A percentile compares a stretch with the other conserved stretches of the same genome.
Conservation (phyloP, 1,140 invertebrate genomes). For the Limonius californicus region DNA sequence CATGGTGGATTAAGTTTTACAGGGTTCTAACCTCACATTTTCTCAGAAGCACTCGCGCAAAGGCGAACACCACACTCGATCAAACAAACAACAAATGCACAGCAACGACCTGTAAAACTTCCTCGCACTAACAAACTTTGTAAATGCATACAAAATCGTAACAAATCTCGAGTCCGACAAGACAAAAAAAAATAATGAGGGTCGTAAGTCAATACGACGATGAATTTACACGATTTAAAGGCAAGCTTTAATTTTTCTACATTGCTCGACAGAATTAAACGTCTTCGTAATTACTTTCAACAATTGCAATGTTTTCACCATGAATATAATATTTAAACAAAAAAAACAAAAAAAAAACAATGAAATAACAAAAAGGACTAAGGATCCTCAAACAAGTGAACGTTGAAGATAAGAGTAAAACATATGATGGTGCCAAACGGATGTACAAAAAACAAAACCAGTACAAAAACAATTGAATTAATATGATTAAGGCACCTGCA, state of each 20-base stretch:
- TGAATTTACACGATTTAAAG: too few relatives aligned
- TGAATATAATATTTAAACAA: not conserved
- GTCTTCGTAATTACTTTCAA: too few relatives aligned
- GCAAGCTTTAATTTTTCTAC: too few relatives aligned
- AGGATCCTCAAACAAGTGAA: not conserved
- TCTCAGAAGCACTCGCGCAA: too few relatives aligned
- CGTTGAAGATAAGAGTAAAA: too few relatives aligned
- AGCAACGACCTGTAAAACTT: not conserved
- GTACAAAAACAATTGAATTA: not conserved
- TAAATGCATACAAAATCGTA: constrained; percentile 3
- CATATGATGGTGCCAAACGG: not conserved
- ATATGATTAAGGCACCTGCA: constrained; percentile 7
- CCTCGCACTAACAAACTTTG: not conserved
- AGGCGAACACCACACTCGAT: too few relatives aligned
- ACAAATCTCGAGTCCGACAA: constrained; percentile 3
- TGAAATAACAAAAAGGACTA: not conserved
- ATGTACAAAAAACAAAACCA: not conserved
- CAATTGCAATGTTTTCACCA: too few relatives aligned
- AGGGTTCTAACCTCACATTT: too few relatives aligned
- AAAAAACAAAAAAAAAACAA: constrained; percentile 1
- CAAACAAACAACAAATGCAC: too few relatives aligned
- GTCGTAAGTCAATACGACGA: too few relatives aligned
- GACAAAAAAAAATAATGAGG: not conserved
- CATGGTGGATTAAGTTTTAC: too few relatives aligned
- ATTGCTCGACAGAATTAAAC: too few relatives aligned